These are phyloP conservation scores for Oxyruncus cristatus DNA, from an alignment of 2,113 vertebrate genomes.

Conservation along the genomic window DNA sequence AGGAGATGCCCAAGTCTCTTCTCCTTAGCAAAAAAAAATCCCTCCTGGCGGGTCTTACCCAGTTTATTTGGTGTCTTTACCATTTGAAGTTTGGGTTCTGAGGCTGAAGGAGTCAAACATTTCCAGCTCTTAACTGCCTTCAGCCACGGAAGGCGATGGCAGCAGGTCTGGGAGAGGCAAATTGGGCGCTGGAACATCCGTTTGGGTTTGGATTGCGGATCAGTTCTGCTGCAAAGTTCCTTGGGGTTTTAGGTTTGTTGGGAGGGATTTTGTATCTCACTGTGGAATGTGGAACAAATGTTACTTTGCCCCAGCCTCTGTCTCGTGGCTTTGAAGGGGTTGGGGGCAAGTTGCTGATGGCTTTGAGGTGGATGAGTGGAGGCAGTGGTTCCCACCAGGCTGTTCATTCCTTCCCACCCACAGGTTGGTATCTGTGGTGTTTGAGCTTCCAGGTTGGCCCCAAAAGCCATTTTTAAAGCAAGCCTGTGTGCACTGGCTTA, in stretches of 20 bases:
- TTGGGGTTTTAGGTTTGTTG: not conserved
- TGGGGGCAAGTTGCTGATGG: not conserved
- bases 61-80: not conserved
- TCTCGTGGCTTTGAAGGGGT: not conserved
- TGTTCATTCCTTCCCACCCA: not conserved
- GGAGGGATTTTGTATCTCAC: not conserved
- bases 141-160: not conserved
- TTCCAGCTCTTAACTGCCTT: not conserved
- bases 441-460: not conserved
- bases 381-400: not conserved
- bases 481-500: not conserved
- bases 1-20: not conserved
- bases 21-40: not conserved
- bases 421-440: not conserved
- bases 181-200: not conserved
- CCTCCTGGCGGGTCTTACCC: not conserved
- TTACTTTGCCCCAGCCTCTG: not conserved
- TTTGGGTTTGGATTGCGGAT: not conserved
- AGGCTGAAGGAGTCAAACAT: not conserved
- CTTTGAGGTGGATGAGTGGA: not conserved
- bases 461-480: not conserved
- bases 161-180: not conserved
- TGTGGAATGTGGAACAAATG: not conserved
- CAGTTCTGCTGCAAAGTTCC: not conserved
- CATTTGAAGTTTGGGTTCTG: not conserved